Base-by-base conservation (phyloP, 1,140 invertebrate species). In the Heterodera schachtii region DNA sequence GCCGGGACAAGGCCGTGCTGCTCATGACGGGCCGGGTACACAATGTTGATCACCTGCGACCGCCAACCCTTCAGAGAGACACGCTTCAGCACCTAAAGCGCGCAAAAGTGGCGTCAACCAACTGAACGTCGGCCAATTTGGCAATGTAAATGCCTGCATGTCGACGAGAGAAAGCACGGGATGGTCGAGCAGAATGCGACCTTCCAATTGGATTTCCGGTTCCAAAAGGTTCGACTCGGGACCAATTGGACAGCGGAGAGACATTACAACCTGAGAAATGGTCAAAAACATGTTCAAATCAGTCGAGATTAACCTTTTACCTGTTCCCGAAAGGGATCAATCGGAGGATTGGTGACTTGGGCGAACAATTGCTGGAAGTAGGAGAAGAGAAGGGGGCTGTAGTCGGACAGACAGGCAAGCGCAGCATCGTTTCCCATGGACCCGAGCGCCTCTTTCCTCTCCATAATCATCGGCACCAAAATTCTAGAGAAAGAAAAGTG, bases 311-410 rank as follows among this genome's bases (percentile, higher is more conserved):
- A 41, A 7, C 43, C 43, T 13, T 11, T 3, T 5, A 78, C 76
- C 76, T 78, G 96, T 91, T 99, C 97, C 86, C 97, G 93, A 92
- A 99, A 98, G 64, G 97, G 97, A 93, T 99, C 97, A 84, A 99
- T 98, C 5, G 97, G 97, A n/a, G 97, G 97, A 92, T 99, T 99
- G 82, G 97, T 99, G 70, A 98, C 97, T 92, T 99, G 97, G 44
- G 97, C 97, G 91, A 99, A 99, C n/a, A 98, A 92, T 90, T 99
- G 97, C 90, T 99, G 98, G 91, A 99, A 99, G 90, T 99, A 99
- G 84, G 96, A 95, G 90, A 97, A 99, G 1, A 95, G 92, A 71
- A 98, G 91, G 2, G 97, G 97, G 89, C 96, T 95, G 91, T 96
- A 98, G 86, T 94, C 92, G 5, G 97, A 98, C 9, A 99, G 92